phyloP scores from a whole-genome alignment of 1,140 invertebrate genomes.

The Drosophila sulfurigaster region DNA sequence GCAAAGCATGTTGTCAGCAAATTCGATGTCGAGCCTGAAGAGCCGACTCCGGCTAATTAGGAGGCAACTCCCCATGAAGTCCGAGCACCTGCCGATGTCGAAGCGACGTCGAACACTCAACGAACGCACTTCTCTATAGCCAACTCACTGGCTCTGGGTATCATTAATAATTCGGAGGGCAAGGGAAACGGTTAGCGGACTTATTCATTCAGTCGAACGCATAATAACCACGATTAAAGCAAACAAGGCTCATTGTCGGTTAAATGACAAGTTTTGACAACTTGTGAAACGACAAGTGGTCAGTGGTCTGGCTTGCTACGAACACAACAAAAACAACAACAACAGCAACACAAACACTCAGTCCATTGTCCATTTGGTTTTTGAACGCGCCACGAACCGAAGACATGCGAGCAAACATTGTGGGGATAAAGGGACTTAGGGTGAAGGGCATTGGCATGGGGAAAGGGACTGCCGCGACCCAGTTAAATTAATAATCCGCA shows the following conservation, averaged over 20 bases:
- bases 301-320: constrained; percentile 26
- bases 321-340: constrained; percentile 29
- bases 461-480: constrained; percentile 55
- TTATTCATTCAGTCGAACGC: constrained; percentile 70
- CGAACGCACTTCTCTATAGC: background rate
- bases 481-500: constrained; percentile 85
- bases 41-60: constrained; percentile 60
- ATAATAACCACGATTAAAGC: constrained; percentile 85
- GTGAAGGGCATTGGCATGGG: background rate
- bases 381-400: background rate
- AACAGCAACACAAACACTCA: constrained; percentile 12
- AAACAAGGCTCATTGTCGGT: constrained; percentile 85
- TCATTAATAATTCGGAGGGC: constrained; percentile 71
- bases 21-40: constrained; percentile 18
- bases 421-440: background rate
- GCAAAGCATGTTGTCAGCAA: constrained; percentile 35
- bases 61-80: constrained; percentile 60
- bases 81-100: constrained; percentile 67
- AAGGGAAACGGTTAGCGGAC: constrained; percentile 25
- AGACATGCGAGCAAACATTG: constrained; percentile 22
- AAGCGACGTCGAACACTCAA: constrained; percentile 29
- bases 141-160: constrained; percentile 23
- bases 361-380: background rate
- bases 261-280: constrained; percentile 85
- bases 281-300: constrained; percentile 84